Evolutionary conservation across 64 coral and sea anemone genomes (phyloP), one percentile per base, ranked within the genome.

Genomic region (Astreopora myriophthalma): DNA sequence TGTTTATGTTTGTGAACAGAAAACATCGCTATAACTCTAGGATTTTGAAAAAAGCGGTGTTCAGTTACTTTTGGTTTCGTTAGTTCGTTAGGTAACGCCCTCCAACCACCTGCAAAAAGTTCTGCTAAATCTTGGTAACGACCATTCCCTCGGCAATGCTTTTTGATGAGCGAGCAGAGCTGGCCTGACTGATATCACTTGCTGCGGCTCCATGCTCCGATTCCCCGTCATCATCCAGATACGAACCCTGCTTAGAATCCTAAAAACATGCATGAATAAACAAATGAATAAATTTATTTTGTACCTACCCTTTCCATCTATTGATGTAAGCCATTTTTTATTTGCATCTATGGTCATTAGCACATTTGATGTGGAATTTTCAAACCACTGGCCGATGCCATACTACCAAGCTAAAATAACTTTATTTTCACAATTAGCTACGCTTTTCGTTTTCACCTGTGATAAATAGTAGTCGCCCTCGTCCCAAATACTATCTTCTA

Each of bases 171-270:
- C 74, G 87, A 67, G 87, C 69, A 3, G 93, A 89, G 44, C 88
- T 91, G 23, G 73, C 69, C 3, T 85, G 95, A 46, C 95, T 97
- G 34, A 90, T 46, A 34, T 97, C 95, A 94, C 95, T 97, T 26
- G 60, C 89, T 29, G 78, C 71, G 6, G 88, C 93, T 4, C 24
- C 85, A 22, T 72, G 85, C 0, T 73, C 85, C 19, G 95, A 97
- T 63, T 89, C 95, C 6, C 95, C 95, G 35, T 97, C 95, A 29
- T 97, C 95, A 76, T 97, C 88, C 37, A 94, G 74, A 8, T 97
- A 96, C 0, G 95, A 96, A 46, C 93, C 95, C 8, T 77, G 28
- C 34, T 96, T 96, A 19, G 95, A 89, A 42, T 96, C 90, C 94
- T 96, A 55, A 55, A 55, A 55, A 55, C 51, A 55, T 55, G 51